These are phyloP conservation scores for Chaetura pelagica DNA, from an alignment of 2,113 vertebrate genomes.

Conservation along the genomic window DNA sequence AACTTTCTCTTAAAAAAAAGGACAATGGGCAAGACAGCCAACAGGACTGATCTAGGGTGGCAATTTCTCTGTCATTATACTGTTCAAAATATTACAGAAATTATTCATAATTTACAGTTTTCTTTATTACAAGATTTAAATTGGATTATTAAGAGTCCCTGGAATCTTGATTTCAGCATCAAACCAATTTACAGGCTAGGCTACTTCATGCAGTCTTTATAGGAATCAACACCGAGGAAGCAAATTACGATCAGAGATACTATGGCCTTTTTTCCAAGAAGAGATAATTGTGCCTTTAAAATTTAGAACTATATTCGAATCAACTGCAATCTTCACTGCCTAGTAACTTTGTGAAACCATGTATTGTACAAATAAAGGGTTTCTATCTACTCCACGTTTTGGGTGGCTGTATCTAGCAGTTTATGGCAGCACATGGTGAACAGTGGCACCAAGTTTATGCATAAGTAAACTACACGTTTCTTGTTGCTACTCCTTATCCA, in stretches of 20 bases:
- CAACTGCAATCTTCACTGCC: neutral
- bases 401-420: neutral
- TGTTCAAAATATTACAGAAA: neutral
- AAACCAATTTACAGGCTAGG: neutral
- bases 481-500: neutral
- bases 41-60: neutral
- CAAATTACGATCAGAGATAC: neutral
- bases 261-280: neutral
- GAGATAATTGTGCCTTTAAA: neutral
- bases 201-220: neutral
- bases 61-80: neutral
- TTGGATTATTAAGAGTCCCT: neutral
- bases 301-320: neutral
- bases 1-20: neutral
- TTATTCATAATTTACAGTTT: neutral
- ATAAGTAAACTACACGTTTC: neutral
- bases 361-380: neutral
- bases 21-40: neutral
- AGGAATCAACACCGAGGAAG: neutral
- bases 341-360: neutral
- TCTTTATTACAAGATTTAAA: neutral
- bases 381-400: neutral
- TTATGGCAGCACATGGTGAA: neutral
- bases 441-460: neutral
- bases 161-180: neutral